phyloP scores from a whole-genome alignment of 2,888 invertebrate genomes.

The Atrina japonica region DNA sequence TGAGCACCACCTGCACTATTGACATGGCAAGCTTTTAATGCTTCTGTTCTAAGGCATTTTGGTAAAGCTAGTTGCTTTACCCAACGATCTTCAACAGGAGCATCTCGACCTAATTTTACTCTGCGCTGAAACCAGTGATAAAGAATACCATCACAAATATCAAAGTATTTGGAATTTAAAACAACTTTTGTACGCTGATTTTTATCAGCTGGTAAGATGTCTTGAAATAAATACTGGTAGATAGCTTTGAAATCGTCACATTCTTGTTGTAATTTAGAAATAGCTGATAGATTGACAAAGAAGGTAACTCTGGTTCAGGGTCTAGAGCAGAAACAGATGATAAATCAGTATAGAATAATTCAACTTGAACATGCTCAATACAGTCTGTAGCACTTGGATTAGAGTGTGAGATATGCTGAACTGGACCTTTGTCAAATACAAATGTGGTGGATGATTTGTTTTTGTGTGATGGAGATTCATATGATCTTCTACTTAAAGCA shows the following conservation, averaged over 20 bases:
- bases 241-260: slow-evolving; percentile 19
- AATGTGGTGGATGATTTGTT: too few species aligned
- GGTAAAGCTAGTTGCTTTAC: slow-evolving; percentile 35
- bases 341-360: background rate
- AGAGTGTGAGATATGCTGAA: background rate
- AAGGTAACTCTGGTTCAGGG: background rate
- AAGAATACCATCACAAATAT: slow-evolving; percentile 23
- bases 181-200: slow-evolving; percentile 1
- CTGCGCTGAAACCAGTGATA: slow-evolving; percentile 35
- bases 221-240: slow-evolving; percentile 5
- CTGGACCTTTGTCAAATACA: background rate
- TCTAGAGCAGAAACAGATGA: too few species aligned
- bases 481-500: slow-evolving; percentile 32
- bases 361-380: background rate
- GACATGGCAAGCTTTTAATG: slow-evolving; percentile 32
- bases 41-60: slow-evolving; percentile 11
- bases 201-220: slow-evolving; percentile 14
- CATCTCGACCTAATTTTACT: background rate
- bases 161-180: slow-evolving; percentile 13
- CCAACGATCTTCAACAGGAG: background rate
- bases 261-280: slow-evolving; percentile 6
- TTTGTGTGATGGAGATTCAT: background rate
- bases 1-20: slow-evolving; percentile 29
- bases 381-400: background rate
- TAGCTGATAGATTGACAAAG: background rate